Evolutionary conservation across 2,797 vertebrate genomes (phyloP).

Genomic region (Hylomyscus alleni): DNA sequence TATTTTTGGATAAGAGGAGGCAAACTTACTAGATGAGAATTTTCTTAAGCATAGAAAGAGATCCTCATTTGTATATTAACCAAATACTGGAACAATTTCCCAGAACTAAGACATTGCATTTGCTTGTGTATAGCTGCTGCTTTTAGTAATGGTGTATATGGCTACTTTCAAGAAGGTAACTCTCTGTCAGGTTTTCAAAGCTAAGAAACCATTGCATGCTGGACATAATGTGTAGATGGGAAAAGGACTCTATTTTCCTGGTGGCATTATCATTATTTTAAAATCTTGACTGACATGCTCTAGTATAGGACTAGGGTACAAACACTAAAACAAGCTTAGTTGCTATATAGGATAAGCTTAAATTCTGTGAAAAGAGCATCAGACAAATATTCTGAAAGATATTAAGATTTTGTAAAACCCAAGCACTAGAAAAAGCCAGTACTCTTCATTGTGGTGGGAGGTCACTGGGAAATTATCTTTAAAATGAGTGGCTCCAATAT

Average conservation of each 20-base stretch:
- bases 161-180: neutral
- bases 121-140: neutral
- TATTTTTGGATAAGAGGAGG: neutral
- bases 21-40: neutral
- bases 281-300: neutral
- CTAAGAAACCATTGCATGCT: neutral
- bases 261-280: neutral
- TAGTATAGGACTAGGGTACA: neutral
- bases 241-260: neutral
- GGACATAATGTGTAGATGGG: neutral
- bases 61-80: neutral
- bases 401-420: neutral
- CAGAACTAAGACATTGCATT: neutral
- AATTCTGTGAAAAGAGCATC: neutral
- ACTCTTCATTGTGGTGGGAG: neutral
- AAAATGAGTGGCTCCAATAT: neutral
- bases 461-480: constrained; percentile 7
- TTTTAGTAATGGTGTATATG: neutral
- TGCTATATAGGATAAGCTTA: neutral
- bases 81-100: neutral
- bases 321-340: neutral
- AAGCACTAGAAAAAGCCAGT: neutral
- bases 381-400: neutral
- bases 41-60: neutral
- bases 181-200: neutral